These are phyloP conservation scores for Alectura lathami DNA, from an alignment of 2,113 vertebrate species.

Conservation along the genomic window DNA sequence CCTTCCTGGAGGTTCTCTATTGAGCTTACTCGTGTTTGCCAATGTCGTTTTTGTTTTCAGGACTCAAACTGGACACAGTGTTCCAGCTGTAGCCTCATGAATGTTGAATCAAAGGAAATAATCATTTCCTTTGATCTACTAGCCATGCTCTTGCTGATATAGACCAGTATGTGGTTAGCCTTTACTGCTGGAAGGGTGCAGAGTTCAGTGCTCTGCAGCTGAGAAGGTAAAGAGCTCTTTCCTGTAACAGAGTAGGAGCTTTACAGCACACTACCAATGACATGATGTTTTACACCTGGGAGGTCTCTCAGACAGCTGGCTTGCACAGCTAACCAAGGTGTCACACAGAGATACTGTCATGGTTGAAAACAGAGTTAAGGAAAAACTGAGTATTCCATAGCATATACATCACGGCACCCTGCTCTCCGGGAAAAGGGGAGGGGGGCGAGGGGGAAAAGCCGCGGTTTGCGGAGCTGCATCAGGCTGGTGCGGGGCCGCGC, in stretches of 20 bases:
- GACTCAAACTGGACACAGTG: neutral
- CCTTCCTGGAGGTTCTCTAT: neutral
- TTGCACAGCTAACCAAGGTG: neutral
- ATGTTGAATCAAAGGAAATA: neutral
- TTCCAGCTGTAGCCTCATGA: neutral
- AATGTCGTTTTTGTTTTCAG: neutral
- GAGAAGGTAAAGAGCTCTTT: slow-evolving; percentile 7
- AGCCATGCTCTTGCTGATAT: neutral
- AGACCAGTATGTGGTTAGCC: neutral
- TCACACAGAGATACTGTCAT: neutral
- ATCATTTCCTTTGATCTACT: neutral
- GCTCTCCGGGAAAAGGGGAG: too few relatives aligned
- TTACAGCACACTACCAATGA: neutral
- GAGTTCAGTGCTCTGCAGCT: slow-evolving; percentile 1
- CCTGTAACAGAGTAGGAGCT: neutral
- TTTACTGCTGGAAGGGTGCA: neutral
- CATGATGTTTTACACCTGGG: neutral
- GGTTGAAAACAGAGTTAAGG: too few relatives aligned
- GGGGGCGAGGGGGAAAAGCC: too few relatives aligned
- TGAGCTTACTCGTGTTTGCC: neutral
- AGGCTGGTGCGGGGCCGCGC: too few relatives aligned
- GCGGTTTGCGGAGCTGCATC: too few relatives aligned
- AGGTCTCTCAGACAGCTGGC: neutral
- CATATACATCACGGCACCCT: too few relatives aligned
- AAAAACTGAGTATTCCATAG: too few relatives aligned